These are phyloP conservation scores for Lasaia peninsularis DNA, from an alignment of 1,140 invertebrate species.

Conservation along the genomic window DNA sequence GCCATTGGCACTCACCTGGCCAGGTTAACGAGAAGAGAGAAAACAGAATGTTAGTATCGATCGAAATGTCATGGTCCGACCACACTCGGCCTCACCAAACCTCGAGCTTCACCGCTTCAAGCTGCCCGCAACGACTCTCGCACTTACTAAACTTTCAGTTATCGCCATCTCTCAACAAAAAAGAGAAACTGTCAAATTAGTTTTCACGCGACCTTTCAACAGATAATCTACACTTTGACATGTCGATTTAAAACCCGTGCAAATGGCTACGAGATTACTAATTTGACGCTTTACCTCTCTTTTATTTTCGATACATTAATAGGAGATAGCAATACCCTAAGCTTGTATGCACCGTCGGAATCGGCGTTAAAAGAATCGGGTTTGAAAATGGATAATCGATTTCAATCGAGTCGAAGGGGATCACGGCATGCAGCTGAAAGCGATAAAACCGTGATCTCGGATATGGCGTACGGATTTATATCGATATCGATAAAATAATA, in stretches of 20 bases:
- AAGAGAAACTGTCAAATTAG: too few species aligned
- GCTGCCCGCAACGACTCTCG: too few species aligned
- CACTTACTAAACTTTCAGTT: too few species aligned
- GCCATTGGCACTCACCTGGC: constrained; percentile 84
- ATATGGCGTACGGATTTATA: constrained; percentile 58
- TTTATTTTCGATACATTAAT: too few species aligned
- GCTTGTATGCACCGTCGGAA: background rate
- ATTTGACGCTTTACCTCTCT: too few species aligned
- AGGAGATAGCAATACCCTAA: too few species aligned
- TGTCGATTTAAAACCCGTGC: too few species aligned
- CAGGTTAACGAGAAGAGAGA: constrained; percentile 77
- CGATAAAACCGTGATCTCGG: constrained; percentile 65
- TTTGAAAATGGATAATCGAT: background rate
- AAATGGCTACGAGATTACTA: too few species aligned
- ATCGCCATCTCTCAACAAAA: too few species aligned
- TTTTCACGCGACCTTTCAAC: too few species aligned
- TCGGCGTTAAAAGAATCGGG: background rate
- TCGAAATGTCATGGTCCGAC: constrained; percentile 73
- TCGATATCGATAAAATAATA: constrained; percentile 37
- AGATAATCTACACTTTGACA: too few species aligned
- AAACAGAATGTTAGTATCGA: constrained; percentile 79
- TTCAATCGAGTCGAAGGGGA: constrained; percentile 16
- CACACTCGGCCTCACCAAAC: constrained; percentile 63
- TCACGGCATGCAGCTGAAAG: constrained; percentile 65
- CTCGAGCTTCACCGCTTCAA: constrained; percentile 44